phyloP scores from a whole-genome alignment of 1,140 invertebrate genomes.

The Drosophila seguyi region DNA sequence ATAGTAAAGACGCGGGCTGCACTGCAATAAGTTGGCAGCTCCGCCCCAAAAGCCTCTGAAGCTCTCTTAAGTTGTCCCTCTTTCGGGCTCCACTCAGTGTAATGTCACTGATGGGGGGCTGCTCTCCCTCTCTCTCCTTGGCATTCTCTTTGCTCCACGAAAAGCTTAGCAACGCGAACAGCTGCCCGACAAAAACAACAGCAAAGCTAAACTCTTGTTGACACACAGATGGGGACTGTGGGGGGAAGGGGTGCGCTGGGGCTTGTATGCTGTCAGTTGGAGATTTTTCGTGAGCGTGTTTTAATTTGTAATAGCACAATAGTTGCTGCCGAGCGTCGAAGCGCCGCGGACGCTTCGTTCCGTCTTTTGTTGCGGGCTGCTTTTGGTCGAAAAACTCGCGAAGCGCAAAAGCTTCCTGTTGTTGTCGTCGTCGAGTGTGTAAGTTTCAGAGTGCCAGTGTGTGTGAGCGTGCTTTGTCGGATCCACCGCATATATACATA shows the following conservation, averaged over 20 bases:
- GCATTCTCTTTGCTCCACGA: slow-evolving; percentile 2
- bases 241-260: neutral
- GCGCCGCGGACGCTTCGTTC: slow-evolving; percentile 59
- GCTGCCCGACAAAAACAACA: slow-evolving; percentile 35
- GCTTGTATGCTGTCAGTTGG: slow-evolving; percentile 20
- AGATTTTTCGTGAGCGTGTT: slow-evolving; percentile 24
- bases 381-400: slow-evolving; percentile 19
- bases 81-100: slow-evolving; percentile 16
- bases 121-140: neutral
- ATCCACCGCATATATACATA: slow-evolving; percentile 17
- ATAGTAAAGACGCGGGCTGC: slow-evolving; percentile 53
- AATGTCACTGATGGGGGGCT: slow-evolving; percentile 3
- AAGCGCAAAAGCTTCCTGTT: slow-evolving; percentile 50
- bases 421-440: slow-evolving; percentile 44
- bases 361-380: slow-evolving; percentile 26
- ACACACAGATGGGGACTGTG: slow-evolving; percentile 39
- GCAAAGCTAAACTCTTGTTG: slow-evolving; percentile 62
- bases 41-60: neutral
- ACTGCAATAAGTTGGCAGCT: slow-evolving; percentile 33
- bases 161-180: slow-evolving; percentile 52
- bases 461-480: slow-evolving; percentile 53
- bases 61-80: slow-evolving; percentile 7
- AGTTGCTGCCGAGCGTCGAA: slow-evolving; percentile 69
- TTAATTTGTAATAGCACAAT: slow-evolving; percentile 63
- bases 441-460: slow-evolving; percentile 36